Evolutionary conservation across 1,140 invertebrate genomes (phyloP).

Genomic region (Lithobius niger): DNA sequence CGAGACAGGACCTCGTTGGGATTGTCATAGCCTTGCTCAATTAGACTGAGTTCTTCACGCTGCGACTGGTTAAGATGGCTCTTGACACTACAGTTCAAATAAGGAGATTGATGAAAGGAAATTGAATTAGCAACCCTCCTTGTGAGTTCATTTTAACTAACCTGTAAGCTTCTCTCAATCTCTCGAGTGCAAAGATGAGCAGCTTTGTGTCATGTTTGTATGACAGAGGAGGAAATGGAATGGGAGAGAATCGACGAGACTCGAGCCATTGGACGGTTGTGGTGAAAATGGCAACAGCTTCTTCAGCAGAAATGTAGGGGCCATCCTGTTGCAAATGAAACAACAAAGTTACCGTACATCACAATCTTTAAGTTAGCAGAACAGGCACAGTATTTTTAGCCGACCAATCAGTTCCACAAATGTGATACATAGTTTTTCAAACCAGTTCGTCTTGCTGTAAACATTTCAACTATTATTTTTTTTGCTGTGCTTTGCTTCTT

Average conservation of each 20-base stretch:
- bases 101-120: too few relatives aligned
- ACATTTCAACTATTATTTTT: too few relatives aligned
- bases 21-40: constrained; percentile 99
- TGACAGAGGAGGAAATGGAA: constrained; percentile 95
- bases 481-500: too few relatives aligned
- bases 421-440: too few relatives aligned
- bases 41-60: constrained; percentile 92
- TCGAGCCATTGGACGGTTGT: constrained; percentile 99
- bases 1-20: constrained; percentile 97
- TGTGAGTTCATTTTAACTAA: too few relatives aligned
- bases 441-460: too few relatives aligned
- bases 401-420: too few relatives aligned
- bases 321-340: constrained; percentile 54
- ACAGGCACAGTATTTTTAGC: too few relatives aligned
- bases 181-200: constrained; percentile 88
- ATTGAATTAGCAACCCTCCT: too few relatives aligned
- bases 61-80: constrained; percentile 97
- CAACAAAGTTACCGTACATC: too few relatives aligned
- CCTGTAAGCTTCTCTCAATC: constrained; percentile 94
- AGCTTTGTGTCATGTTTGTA: constrained; percentile 99
- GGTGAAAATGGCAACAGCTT: constrained; percentile 98
- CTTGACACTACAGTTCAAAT: too few relatives aligned
- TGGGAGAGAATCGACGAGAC: constrained; percentile 92
- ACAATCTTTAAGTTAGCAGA: too few relatives aligned
- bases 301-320: constrained; percentile 97